These are phyloP conservation scores for Gopherus evgoodei DNA, from an alignment of 2,113 vertebrate genomes.

Conservation along the genomic window DNA sequence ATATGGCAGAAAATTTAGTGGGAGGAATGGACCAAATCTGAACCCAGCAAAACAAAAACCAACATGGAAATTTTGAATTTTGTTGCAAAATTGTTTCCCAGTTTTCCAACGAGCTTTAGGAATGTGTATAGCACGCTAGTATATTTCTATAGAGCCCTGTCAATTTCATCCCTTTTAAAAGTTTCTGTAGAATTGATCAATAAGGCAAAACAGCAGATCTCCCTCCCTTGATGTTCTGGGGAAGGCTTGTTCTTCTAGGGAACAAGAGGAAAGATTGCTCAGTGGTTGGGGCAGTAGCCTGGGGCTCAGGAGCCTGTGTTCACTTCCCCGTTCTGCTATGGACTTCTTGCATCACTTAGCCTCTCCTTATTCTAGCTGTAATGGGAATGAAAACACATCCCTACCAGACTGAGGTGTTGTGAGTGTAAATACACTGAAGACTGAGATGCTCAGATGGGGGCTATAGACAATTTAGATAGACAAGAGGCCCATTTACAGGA, in stretches of 20 bases:
- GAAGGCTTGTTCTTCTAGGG: neutral
- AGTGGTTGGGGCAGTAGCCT: neutral
- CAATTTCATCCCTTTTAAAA: neutral
- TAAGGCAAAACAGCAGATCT: neutral
- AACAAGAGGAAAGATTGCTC: neutral
- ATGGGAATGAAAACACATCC: too few relatives aligned
- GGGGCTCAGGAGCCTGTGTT: neutral
- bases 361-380: too few relatives aligned
- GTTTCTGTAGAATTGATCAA: neutral
- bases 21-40: neutral
- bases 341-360: too few relatives aligned
- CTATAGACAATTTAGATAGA: neutral
- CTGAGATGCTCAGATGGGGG: too few relatives aligned
- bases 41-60: neutral
- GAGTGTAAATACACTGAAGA: too few relatives aligned
- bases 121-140: neutral
- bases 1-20: neutral
- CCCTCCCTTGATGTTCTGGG: neutral
- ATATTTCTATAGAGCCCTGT: neutral
- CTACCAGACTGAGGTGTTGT: too few relatives aligned
- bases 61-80: neutral
- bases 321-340: neutral
- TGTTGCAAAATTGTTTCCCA: neutral
- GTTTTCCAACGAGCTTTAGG: neutral
- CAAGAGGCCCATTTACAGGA: neutral